phyloP scores from a whole-genome alignment of 2,888 invertebrate genomes.

The Orchesellides sinensis region DNA sequence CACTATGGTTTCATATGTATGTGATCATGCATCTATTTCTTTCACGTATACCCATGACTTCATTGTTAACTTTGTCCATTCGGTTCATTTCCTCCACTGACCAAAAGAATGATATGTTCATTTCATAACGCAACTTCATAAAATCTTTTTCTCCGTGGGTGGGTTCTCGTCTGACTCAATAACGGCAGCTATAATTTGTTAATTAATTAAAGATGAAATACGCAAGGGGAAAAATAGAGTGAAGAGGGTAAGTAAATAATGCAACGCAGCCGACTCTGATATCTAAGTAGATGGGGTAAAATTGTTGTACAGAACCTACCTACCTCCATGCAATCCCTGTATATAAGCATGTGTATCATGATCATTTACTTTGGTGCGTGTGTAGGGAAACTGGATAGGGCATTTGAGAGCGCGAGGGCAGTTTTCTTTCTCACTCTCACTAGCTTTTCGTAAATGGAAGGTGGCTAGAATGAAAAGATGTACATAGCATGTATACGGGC shows the following conservation, averaged over 20 bases:
- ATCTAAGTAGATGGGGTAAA: too few species aligned
- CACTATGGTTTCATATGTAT: too few species aligned
- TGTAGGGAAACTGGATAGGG: not conserved
- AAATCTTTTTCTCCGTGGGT: conserved; percentile 42
- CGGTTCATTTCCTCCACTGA: not conserved
- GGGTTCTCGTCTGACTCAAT: conserved; percentile 46
- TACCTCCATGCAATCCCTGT: not conserved
- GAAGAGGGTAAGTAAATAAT: conserved; percentile 58
- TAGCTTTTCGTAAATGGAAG: conserved; percentile 1
- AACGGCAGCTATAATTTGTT: conserved; percentile 66
- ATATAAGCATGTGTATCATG: too few species aligned
- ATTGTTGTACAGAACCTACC: too few species aligned
- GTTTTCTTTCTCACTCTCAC: conserved; percentile 11
- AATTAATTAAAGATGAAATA: conserved; percentile 69
- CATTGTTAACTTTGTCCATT: not conserved
- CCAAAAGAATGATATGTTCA: not conserved
- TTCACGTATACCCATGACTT: too few species aligned
- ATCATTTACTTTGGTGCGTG: not conserved
- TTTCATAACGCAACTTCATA: conserved; percentile 31
- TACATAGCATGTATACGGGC: too few species aligned
- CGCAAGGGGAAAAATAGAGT: conserved; percentile 56
- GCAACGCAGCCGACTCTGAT: conserved; percentile 18
- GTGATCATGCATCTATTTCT: too few species aligned
- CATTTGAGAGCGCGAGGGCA: conserved; percentile 8
- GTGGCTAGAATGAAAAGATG: not conserved